phyloP scores from a whole-genome alignment of 2,888 invertebrate species.

The Dioctria rufipes region DNA sequence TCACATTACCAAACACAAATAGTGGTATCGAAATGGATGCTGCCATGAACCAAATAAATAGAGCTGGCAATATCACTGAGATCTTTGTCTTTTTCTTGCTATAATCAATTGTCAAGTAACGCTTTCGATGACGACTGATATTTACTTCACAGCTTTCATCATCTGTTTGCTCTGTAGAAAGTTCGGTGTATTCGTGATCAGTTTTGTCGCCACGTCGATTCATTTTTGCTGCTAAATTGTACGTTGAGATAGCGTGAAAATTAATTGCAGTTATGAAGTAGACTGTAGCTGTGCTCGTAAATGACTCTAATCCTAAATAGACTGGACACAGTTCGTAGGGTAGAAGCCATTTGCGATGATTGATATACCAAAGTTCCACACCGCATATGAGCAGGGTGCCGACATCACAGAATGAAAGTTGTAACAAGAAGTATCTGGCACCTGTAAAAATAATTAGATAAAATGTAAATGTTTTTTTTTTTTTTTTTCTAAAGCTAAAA shows the following conservation, averaged over 20 bases:
- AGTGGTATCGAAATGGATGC: constrained; percentile 75
- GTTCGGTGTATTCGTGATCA: constrained; percentile 54
- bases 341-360: constrained; percentile 73
- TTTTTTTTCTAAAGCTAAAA: too few relatives aligned
- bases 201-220: constrained; percentile 39
- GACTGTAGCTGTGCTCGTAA: constrained; percentile 74
- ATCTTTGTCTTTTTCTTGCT: constrained; percentile 71
- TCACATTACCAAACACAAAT: constrained; percentile 57
- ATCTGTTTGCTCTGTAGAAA: constrained; percentile 46
- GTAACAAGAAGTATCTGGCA: constrained; percentile 73
- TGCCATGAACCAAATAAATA: constrained; percentile 76
- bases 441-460: constrained; percentile 67
- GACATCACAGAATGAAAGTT: constrained; percentile 74
- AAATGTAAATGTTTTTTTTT: too few relatives aligned
- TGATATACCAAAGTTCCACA: constrained; percentile 74
- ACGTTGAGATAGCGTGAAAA: constrained; percentile 74
- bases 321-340: constrained; percentile 73
- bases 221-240: constrained; percentile 59
- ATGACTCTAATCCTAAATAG: constrained; percentile 74
- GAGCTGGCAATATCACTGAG: constrained; percentile 73
- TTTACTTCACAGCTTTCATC: constrained; percentile 59
- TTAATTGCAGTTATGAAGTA: constrained; percentile 75
- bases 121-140: constrained; percentile 64
- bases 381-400: constrained; percentile 71
- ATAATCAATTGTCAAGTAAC: constrained; percentile 74